Percentiles rank a stretch among this genome's conserved stretches.
Conservation (phyloP, 2,113 vertebrate genomes). For the Atrichornis clamosus region DNA sequence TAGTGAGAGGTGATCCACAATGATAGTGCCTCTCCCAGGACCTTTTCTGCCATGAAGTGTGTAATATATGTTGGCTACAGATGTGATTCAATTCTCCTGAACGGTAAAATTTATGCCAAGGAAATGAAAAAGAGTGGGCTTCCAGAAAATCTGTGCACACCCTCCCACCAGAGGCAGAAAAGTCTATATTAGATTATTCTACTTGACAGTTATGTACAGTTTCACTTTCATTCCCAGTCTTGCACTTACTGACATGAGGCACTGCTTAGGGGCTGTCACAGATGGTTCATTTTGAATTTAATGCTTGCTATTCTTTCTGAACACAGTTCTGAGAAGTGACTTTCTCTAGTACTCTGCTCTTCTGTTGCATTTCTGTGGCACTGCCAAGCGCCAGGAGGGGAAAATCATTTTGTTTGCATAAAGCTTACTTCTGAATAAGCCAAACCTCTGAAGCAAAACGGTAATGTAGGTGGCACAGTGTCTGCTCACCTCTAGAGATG, state of each 20-base stretch:
- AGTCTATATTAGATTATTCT: constrained; percentile 17
- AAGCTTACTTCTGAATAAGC: not conserved
- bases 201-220: not conserved
- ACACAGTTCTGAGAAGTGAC: not conserved
- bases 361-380: not conserved
- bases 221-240: not conserved
- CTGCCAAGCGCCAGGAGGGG: not conserved
- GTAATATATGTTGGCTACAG: not conserved
- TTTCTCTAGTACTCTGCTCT: not conserved
- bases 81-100: not conserved
- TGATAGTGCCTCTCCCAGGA: not conserved
- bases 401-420: not conserved
- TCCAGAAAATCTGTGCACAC: not conserved
- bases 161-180: not conserved
- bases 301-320: not conserved
- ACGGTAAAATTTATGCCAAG: not conserved
- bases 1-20: not conserved
- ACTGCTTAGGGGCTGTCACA: not conserved
- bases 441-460: not conserved
- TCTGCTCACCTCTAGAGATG: not conserved
- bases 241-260: not conserved
- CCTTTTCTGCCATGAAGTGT: not conserved
- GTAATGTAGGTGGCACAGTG: not conserved
- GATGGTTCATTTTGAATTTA: not conserved
- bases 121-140: not conserved